Conservation (phyloP, 1,140 invertebrate genomes). For the Drosophila ercepeae region DNA sequence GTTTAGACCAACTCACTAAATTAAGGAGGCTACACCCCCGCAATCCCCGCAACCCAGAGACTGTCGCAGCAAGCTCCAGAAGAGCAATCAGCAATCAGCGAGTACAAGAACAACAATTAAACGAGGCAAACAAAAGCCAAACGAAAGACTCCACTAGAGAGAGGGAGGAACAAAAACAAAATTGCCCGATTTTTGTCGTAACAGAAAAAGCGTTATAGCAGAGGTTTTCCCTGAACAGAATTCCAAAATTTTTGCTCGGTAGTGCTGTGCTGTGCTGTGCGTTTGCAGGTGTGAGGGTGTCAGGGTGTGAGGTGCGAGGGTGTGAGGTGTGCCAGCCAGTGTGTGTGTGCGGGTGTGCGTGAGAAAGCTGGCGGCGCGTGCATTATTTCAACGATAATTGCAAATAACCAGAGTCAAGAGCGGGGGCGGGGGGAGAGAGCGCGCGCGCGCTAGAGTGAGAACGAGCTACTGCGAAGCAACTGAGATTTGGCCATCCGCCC, state of each 20-base stretch:
- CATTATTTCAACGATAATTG: constrained; percentile 47
- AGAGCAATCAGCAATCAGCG: neutral
- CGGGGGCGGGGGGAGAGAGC: constrained; percentile 24
- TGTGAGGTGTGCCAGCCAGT: constrained; percentile 1
- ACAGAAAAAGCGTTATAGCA: constrained; percentile 20
- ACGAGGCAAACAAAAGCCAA: constrained; percentile 24
- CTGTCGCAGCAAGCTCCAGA: neutral
- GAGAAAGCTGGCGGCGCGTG: constrained; percentile 50
- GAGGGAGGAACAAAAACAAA: constrained; percentile 10
- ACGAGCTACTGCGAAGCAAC: constrained; percentile 1
- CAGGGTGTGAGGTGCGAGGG: constrained; percentile 1
- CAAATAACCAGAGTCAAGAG: constrained; percentile 23
- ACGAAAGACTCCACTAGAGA: constrained; percentile 32
- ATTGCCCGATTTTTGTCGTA: constrained; percentile 25
- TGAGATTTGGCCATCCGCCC: constrained; percentile 34
- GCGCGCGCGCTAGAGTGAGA: constrained; percentile 7
- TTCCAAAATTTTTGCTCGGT: constrained; percentile 14
- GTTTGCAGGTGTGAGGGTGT: too few relatives aligned
- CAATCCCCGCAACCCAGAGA: constrained; percentile 1
- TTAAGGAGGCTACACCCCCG: constrained; percentile 19
- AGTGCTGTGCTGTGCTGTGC: too few relatives aligned
- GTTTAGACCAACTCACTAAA: constrained; percentile 15
- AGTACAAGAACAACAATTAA: neutral
- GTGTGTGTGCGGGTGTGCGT: constrained; percentile 24
- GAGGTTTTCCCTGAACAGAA: neutral